Conservation (phyloP, 2,113 vertebrate species). For the Chionodraco myersi region DNA sequence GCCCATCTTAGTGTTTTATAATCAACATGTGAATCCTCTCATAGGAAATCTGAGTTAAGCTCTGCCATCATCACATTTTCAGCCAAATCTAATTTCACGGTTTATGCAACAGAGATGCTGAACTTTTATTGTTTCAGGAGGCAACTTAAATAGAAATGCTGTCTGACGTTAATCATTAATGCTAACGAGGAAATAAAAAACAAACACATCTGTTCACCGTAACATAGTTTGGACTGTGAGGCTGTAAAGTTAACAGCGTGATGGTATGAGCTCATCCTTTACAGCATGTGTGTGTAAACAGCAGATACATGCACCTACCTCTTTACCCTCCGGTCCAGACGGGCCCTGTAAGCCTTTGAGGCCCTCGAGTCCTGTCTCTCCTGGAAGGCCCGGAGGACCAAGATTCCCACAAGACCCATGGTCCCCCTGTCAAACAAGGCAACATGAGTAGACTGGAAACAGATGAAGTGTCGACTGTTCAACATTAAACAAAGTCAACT, state of each 20-base stretch:
- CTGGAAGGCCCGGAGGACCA: slow-evolving; percentile 77
- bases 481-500: not conserved
- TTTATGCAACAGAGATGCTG: slow-evolving; percentile 19
- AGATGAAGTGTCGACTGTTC: not conserved
- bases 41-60: not conserved
- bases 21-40: not conserved
- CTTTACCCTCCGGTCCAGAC: slow-evolving; percentile 80
- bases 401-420: slow-evolving; percentile 78
- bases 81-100: slow-evolving; percentile 21
- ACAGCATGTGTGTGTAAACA: not conserved
- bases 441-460: not conserved
- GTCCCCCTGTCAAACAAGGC: slow-evolving; percentile 82
- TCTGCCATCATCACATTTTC: slow-evolving; percentile 7
- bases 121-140: slow-evolving; percentile 1
- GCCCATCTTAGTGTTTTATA: too few relatives aligned
- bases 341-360: slow-evolving; percentile 76
- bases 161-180: not conserved
- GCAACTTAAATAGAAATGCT: not conserved
- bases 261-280: slow-evolving; percentile 8
- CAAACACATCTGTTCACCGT: slow-evolving; percentile 28
- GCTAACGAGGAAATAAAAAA: not conserved
- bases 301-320: slow-evolving; percentile 75
- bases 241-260: not conserved
- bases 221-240: not conserved
- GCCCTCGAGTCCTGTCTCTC: slow-evolving; percentile 83